phyloP scores from a whole-genome alignment of 92 coral and sea anemone genomes.

The Muricea muricata region DNA sequence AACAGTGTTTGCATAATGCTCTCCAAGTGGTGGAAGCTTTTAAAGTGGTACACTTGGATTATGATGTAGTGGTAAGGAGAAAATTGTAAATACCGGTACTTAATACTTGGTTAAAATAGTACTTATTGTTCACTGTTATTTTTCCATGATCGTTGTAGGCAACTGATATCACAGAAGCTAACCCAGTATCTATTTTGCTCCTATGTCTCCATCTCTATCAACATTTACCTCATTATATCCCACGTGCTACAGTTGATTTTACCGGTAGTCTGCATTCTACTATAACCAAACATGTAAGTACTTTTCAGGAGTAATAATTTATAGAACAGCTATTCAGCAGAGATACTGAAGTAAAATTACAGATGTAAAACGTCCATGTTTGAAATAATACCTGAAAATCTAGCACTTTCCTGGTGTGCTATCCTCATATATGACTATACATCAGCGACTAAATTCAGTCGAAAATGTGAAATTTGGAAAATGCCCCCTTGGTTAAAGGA shows the following conservation, averaged over 20 bases:
- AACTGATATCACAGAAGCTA: conserved; percentile 92
- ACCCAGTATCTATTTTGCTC: conserved; percentile 80
- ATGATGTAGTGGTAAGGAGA: conserved; percentile 84
- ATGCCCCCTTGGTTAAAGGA: too few relatives aligned
- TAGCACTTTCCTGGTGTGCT: too few relatives aligned
- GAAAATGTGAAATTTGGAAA: too few relatives aligned
- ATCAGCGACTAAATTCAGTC: too few relatives aligned
- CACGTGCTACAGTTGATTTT: conserved; percentile 88
- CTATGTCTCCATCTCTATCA: conserved; percentile 93
- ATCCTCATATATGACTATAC: too few relatives aligned
- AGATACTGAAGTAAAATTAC: too few relatives aligned
- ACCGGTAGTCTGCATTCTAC: conserved; percentile 89
- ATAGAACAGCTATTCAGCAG: too few relatives aligned
- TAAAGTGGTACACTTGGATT: conserved; percentile 85
- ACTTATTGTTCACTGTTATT: not conserved
- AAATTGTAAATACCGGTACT: not conserved
- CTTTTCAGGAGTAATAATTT: too few relatives aligned
- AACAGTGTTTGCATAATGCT: conserved; percentile 95
- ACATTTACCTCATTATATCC: conserved; percentile 95
- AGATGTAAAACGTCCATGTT: too few relatives aligned
- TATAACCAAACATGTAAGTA: conserved; percentile 84
- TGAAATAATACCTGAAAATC: too few relatives aligned
- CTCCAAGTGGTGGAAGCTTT: conserved; percentile 89
- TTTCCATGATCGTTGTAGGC: conserved; percentile 60
- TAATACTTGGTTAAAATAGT: not conserved